A percentile compares a stretch with the other conserved stretches of the same genome.
Evolutionary conservation across 2,797 vertebrate genomes (phyloP).

Genomic region (Arremon brunneinucha): DNA sequence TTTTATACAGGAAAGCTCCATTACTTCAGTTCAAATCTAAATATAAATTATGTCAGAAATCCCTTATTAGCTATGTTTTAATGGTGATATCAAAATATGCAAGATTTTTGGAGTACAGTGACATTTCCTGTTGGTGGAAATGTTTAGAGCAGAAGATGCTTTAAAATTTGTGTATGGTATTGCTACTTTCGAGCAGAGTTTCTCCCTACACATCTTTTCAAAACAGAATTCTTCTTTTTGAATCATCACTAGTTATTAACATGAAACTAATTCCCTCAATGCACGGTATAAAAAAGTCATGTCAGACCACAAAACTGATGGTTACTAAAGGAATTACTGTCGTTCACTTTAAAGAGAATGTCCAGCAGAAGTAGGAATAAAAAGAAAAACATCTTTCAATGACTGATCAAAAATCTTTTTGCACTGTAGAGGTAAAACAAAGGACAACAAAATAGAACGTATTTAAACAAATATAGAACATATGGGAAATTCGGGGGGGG

Average conservation of each 20-base stretch:
- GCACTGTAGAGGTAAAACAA: background rate
- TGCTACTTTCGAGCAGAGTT: conserved; percentile 36
- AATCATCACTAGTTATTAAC: background rate
- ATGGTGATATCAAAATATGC: conserved; percentile 4
- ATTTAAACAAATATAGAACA: background rate
- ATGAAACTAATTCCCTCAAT: background rate
- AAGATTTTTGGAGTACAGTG: background rate
- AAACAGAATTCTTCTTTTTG: conserved; percentile 1
- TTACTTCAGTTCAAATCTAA: conserved; percentile 68
- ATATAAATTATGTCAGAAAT: conserved; percentile 54
- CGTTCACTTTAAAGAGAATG: background rate
- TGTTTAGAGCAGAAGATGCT: background rate
- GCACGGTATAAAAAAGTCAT: background rate
- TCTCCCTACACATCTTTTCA: background rate
- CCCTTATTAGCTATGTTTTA: conserved; percentile 33
- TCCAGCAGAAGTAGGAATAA: background rate
- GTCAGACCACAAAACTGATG: background rate
- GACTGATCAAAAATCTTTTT: background rate
- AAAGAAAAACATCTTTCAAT: background rate
- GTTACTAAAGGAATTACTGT: background rate
- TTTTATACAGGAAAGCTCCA: conserved; percentile 61
- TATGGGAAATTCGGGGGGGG: background rate
- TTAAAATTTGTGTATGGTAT: conserved; percentile 5
- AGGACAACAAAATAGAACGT: background rate
- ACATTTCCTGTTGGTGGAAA: background rate